phyloP scores from a whole-genome alignment of 2,113 vertebrate genomes.

The Zosterops hypoxanthus region DNA sequence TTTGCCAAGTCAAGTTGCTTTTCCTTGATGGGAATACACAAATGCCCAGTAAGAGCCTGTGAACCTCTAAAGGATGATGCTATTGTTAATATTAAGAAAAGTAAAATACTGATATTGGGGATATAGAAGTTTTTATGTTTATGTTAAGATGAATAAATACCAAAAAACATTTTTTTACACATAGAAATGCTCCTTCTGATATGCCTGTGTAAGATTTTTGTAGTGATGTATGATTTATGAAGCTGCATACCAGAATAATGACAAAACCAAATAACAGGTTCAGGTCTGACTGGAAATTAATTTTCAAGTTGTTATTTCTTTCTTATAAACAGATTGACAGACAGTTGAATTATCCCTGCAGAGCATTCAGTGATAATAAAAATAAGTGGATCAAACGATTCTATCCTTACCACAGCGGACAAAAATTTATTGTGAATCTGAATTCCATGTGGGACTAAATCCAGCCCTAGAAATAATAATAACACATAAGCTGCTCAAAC shows the following conservation, averaged over 20 bases:
- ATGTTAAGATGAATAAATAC: not conserved
- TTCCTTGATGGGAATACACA: not conserved
- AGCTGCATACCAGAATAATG: not conserved
- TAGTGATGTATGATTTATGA: not conserved
- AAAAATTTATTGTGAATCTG: not conserved
- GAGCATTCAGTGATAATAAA: not conserved
- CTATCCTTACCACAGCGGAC: not conserved
- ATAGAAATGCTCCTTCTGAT: not conserved
- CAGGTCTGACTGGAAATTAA: not conserved
- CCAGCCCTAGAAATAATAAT: not conserved
- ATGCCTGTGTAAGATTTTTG: rapidly evolving
- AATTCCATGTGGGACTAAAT: not conserved
- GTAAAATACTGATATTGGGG: not conserved
- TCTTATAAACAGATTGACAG: not conserved
- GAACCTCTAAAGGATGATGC: not conserved
- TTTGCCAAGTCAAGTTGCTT: not conserved
- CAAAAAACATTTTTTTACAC: not conserved
- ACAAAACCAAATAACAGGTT: not conserved
- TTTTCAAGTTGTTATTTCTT: not conserved
- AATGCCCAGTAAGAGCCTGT: not conserved
- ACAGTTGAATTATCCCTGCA: not conserved
- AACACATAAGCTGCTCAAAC: not conserved
- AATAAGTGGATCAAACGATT: not conserved
- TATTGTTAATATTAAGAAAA: not conserved
- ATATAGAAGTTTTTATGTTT: not conserved